Conservation (phyloP, 1,140 invertebrate species). For the Rhagoletis zephyria region DNA sequence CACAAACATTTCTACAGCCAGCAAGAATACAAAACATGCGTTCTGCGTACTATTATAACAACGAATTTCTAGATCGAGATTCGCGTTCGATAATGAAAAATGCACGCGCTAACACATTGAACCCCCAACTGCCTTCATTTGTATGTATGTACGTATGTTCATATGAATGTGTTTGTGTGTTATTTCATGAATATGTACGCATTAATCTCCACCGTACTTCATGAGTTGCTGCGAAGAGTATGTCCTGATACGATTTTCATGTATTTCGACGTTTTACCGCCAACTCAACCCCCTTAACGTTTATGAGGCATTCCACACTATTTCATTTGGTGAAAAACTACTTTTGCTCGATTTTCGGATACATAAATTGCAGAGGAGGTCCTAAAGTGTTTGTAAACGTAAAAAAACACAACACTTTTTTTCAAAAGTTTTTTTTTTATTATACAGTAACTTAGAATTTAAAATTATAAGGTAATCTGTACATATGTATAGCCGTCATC, state of each 20-base stretch:
- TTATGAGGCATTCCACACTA: too few relatives aligned
- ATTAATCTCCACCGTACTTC: slow-evolving; percentile 22
- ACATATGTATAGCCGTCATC: too few relatives aligned
- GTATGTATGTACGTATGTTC: too few relatives aligned
- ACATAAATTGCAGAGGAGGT: too few relatives aligned
- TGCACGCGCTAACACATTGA: slow-evolving; percentile 14
- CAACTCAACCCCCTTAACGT: slow-evolving; percentile 5
- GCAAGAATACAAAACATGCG: not conserved
- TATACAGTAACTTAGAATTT: too few relatives aligned
- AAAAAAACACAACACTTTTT: too few relatives aligned
- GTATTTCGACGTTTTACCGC: not conserved
- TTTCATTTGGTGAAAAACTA: too few relatives aligned
- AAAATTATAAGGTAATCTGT: too few relatives aligned
- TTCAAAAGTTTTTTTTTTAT: too few relatives aligned
- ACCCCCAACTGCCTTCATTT: not conserved
- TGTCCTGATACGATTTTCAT: not conserved
- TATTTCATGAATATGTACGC: slow-evolving; percentile 20
- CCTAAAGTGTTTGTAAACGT: too few relatives aligned
- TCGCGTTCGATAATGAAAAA: slow-evolving; percentile 43
- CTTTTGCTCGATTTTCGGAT: too few relatives aligned
- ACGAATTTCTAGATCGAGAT: slow-evolving; percentile 26
- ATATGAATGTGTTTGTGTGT: not conserved
- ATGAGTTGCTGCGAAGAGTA: not conserved
- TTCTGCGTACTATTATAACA: slow-evolving; percentile 18
- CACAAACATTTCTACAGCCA: not conserved